Conservation (phyloP, 1,140 invertebrate species). For the Vanessa tameamea region DNA sequence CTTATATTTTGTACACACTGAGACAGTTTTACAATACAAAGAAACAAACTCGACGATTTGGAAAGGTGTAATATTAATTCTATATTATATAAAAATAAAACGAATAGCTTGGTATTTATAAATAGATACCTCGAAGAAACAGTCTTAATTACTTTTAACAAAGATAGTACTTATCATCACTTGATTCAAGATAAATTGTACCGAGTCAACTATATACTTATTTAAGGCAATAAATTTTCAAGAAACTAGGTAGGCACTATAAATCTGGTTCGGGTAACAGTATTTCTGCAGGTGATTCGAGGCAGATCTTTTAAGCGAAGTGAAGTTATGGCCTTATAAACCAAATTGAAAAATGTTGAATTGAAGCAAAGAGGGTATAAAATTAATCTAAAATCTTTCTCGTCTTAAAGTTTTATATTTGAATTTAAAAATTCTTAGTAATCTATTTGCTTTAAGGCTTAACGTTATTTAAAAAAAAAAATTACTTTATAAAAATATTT, state of each 20-base stretch:
- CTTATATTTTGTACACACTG: no score
- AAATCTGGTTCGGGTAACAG: slow-evolving; percentile 31
- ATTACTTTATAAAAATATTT: neutral
- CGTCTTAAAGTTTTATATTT: neutral
- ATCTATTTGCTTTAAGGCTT: no score
- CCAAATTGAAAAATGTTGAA: slow-evolving; percentile 23
- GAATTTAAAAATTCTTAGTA: neutral
- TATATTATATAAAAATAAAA: no score
- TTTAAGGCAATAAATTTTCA: slow-evolving; percentile 26
- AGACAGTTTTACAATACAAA: no score
- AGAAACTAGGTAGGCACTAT: slow-evolving; percentile 28
- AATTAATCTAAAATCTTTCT: neutral
- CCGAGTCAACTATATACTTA: slow-evolving; percentile 8
- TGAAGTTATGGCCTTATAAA: slow-evolving; percentile 30
- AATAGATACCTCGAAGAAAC: no score
- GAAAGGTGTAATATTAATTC: no score
- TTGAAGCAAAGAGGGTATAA: neutral
- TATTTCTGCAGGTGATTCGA: slow-evolving; percentile 31
- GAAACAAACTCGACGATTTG: no score
- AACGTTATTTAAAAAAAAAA: no score
- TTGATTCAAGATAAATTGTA: neutral
- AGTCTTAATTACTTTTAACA: no score
- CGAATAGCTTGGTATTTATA: no score
- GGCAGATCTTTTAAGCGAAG: slow-evolving; percentile 36
- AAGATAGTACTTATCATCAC: neutral